Evolutionary conservation across 2,113 vertebrate species (phyloP).

Genomic region (Mus spicilegus): DNA sequence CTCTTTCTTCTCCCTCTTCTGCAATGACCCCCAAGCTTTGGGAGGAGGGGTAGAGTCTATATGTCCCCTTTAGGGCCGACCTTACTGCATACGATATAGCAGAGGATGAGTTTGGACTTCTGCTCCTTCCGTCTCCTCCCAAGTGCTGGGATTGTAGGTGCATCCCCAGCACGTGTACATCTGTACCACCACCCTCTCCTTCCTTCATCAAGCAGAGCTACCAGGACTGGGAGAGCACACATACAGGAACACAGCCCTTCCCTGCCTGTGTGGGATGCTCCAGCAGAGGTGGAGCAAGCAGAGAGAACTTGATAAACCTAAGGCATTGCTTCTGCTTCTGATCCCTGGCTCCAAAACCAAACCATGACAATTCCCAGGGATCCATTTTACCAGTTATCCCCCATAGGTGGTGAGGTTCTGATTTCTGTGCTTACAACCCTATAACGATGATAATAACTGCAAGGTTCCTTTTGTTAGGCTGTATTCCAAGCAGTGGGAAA

Average conservation of each 20-base stretch:
- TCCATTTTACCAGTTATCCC: not conserved
- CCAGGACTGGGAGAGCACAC: not conserved
- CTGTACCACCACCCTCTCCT: too few relatives aligned
- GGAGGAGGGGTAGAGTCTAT: not conserved
- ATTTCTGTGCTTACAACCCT: not conserved
- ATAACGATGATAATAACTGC: slow-evolving; percentile 4
- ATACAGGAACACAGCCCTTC: not conserved
- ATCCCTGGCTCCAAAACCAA: not conserved
- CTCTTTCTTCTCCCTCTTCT: not conserved
- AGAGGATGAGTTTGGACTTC: not conserved
- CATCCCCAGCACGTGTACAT: too few relatives aligned
- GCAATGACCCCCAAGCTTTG: not conserved
- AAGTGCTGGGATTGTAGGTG: not conserved
- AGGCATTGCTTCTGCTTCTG: not conserved
- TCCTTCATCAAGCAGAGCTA: not conserved
- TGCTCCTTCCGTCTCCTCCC: not conserved
- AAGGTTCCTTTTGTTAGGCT: slow-evolving; percentile 55
- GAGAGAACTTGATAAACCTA: too few relatives aligned
- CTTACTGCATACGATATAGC: not conserved
- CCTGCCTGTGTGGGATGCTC: not conserved
- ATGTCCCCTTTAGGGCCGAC: not conserved
- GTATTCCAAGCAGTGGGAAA: not conserved
- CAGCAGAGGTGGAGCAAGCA: not conserved
- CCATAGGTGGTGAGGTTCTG: not conserved
- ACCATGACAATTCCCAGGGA: not conserved